Base-by-base conservation (phyloP, 1,140 invertebrate genomes). In the Mamestra configurata region DNA sequence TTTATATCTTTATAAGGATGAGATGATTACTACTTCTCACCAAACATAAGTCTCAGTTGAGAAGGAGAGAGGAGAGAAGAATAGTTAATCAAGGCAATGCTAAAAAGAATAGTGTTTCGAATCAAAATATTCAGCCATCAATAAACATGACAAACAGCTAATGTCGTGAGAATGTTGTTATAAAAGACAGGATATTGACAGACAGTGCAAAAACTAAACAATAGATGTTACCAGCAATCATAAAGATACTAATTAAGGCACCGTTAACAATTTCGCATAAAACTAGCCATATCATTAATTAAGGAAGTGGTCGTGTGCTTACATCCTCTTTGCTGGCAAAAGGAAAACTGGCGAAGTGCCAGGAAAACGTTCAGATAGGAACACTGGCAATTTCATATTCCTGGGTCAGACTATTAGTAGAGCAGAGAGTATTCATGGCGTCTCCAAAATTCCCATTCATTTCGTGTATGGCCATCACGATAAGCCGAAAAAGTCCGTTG, bases 231-330 rank as follows among this genome's bases (percentile, higher is more conserved):
- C n/a, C 11, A 1, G 40, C 40, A 27, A 70, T n/a, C 20, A 49
- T 24, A 5, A 70, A 49, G 22, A 37, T n/a, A 37, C 15, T 35
- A 40, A 64, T 64, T 37, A 37, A 31, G 15, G n/a, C 35, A 70
- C 13, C 20, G 22, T 49, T 49, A 27, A 18, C 13, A 43, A 37
- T 61, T 70, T 20, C 40, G 40, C 66, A 40, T 43, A 46, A 70
- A 49, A 68, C 53, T 64, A 35, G 35, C 61, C 35, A 40, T 40
- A 64, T 66, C 61, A 40, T 66, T 66, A 66, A 66, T 40, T 66
- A 66, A 66, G 61, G 61, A 66, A 66, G 35, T 20, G 35, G 61
- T 66, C 10, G 24, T 31, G 40, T 13, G 61, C 61, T 40, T 40
- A 35, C 61, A 66, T 66, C 61, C 61, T 66, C 61, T 66, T 40